Evolutionary conservation across 53 echinoderm and acorn worm genomes (phyloP).

Genomic region (Holothuria leucospilota): DNA sequence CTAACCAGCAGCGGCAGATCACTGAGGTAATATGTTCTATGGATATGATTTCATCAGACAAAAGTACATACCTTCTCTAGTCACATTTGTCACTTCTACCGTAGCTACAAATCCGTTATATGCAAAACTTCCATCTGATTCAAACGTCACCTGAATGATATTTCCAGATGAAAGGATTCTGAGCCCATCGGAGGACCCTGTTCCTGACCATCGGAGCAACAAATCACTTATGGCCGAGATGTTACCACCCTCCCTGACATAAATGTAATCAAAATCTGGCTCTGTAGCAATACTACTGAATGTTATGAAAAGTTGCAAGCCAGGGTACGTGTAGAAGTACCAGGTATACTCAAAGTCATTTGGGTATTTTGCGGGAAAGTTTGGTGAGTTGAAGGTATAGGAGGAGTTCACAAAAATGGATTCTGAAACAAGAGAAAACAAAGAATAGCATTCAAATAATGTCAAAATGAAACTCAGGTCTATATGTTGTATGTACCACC

Average conservation of each 20-base stretch:
- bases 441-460: background rate
- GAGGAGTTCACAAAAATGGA: too few species aligned
- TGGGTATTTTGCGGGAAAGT: background rate
- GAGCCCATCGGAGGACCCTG: background rate
- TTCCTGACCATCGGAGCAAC: slow-evolving; percentile 1
- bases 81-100: background rate
- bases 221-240: background rate
- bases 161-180: slow-evolving; percentile 8
- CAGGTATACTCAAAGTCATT: background rate
- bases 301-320: background rate
- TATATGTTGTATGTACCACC: too few species aligned
- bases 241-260: background rate
- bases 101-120: slow-evolving; percentile 2
- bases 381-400: too few species aligned
- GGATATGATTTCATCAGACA: too few species aligned
- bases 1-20: too few species aligned
- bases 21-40: too few species aligned
- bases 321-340: background rate
- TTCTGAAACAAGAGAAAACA: too few species aligned
- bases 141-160: slow-evolving; percentile 1
- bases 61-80: background rate
- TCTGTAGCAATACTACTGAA: slow-evolving; percentile 13
- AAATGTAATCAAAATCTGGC: slow-evolving; percentile 2
- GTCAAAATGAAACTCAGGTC: background rate
- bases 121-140: background rate